Evolutionary conservation across 2,888 invertebrate genomes (phyloP).

Genomic region (Cosmopolites sordidus): DNA sequence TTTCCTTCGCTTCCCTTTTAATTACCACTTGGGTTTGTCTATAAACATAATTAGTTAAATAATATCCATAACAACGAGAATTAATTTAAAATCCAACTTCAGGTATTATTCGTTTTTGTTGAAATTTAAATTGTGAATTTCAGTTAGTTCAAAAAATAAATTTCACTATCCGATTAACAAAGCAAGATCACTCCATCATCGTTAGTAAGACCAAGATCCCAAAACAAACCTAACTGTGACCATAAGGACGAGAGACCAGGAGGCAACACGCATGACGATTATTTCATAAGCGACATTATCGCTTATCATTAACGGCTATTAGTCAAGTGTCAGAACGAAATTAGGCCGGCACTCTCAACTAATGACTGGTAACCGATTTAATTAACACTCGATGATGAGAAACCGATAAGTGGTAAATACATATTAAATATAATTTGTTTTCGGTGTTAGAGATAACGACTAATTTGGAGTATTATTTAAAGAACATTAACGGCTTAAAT

Average conservation of each 20-base stretch:
- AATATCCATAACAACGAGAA: too few relatives aligned
- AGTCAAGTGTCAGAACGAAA: slow-evolving; percentile 40
- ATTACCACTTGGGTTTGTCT: too few relatives aligned
- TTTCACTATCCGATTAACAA: too few relatives aligned
- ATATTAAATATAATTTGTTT: slow-evolving; percentile 29
- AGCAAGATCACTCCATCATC: neutral
- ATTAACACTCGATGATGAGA: slow-evolving; percentile 30
- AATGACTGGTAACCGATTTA: slow-evolving; percentile 35
- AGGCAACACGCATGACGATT: too few relatives aligned
- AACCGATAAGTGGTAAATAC: slow-evolving; percentile 16
- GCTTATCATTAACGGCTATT: slow-evolving; percentile 42
- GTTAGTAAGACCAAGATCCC: neutral
- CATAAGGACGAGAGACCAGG: slow-evolving; percentile 11
- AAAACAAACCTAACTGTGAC: neutral
- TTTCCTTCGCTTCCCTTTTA: too few relatives aligned
- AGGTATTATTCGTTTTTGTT: too few relatives aligned
- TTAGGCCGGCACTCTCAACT: slow-evolving; percentile 33
- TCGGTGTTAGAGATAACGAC: slow-evolving; percentile 23
- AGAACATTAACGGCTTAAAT: neutral
- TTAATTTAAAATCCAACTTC: too few relatives aligned
- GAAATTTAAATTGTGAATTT: too few relatives aligned
- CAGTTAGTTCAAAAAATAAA: too few relatives aligned
- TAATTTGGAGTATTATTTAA: slow-evolving; percentile 19
- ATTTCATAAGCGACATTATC: neutral
- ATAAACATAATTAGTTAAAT: too few relatives aligned